Conservation (phyloP, 1,140 invertebrate species). For the Lamellibrachia luymesi region DNA sequence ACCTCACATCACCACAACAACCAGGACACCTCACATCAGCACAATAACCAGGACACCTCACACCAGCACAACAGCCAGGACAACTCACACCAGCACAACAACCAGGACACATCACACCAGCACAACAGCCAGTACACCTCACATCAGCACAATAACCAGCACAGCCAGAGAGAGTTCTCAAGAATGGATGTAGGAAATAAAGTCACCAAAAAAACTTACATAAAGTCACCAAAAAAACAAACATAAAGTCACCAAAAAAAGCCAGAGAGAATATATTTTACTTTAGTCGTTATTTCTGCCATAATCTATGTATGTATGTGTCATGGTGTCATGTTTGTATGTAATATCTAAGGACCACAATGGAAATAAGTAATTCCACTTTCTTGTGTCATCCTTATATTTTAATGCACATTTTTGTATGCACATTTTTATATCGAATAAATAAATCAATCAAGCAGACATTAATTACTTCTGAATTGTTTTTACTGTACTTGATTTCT, state of each 20-base stretch:
- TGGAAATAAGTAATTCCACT: too few relatives aligned
- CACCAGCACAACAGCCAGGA: not conserved
- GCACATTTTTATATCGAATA: too few relatives aligned
- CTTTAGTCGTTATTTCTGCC: too few relatives aligned
- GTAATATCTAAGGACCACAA: too few relatives aligned
- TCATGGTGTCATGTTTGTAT: too few relatives aligned
- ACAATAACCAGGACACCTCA: not conserved
- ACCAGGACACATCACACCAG: not conserved
- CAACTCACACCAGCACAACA: not conserved
- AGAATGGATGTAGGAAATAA: not conserved
- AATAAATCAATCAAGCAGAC: not conserved
- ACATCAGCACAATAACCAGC: not conserved
- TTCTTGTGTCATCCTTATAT: too few relatives aligned
- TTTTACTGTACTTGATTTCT: not conserved
- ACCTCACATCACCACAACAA: not conserved
- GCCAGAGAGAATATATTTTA: too few relatives aligned
- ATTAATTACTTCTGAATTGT: not conserved
- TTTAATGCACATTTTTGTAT: too few relatives aligned
- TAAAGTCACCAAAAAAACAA: too few relatives aligned
- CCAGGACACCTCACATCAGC: not conserved
- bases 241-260: not conserved
- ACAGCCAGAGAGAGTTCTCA: not conserved
- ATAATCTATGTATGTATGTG: too few relatives aligned
- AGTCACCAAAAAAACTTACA: not conserved
- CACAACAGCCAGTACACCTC: not conserved